Evolutionary conservation across 2,797 vertebrate species (phyloP).

Genomic region (Macropus fuliginosus): DNA sequence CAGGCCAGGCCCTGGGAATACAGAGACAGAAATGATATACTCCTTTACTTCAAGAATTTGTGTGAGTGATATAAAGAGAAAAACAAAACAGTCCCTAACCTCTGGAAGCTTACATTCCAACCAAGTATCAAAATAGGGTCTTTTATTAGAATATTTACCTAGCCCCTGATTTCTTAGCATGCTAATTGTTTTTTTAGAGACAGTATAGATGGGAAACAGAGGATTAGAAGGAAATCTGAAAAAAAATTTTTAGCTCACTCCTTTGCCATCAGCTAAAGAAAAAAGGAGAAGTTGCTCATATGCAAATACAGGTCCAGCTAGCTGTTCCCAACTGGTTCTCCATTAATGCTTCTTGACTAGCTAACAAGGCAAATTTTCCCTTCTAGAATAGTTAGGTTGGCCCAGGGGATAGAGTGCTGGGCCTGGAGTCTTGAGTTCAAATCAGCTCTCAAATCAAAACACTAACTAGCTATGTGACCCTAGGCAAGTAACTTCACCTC

Average conservation of each 20-base stretch:
- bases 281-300: not conserved
- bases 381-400: not conserved
- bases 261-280: not conserved
- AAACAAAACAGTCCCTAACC: not conserved
- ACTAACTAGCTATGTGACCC: not conserved
- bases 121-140: not conserved
- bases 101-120: not conserved
- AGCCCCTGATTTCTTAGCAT: not conserved
- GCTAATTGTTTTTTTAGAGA: not conserved
- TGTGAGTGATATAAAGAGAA: not conserved
- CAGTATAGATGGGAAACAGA: not conserved
- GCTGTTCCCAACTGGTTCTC: not conserved
- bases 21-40: not conserved
- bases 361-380: not conserved
- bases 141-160: not conserved
- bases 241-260: not conserved
- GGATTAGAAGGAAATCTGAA: not conserved
- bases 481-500: not conserved
- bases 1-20: not conserved
- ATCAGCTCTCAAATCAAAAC: not conserved
- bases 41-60: not conserved
- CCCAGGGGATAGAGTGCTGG: not conserved
- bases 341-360: not conserved
- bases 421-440: not conserved
- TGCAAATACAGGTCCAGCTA: not conserved